Base-by-base conservation (phyloP, 2,888 invertebrate genomes). In the Scaeva pyrastri region DNA sequence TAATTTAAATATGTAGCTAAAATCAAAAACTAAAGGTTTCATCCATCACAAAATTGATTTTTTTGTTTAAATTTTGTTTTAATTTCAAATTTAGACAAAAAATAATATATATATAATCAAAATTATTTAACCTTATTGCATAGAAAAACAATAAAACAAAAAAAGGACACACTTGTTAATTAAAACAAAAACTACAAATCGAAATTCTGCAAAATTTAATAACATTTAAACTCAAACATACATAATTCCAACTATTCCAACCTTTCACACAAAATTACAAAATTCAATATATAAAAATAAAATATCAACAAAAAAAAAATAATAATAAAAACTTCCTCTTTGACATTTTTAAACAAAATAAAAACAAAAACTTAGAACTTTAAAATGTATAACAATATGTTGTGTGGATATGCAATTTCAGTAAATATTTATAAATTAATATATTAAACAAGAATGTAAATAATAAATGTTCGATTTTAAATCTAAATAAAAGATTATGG, bases 211-310 rank as follows among this genome's bases (percentile, higher is more conserved):
- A 41, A 68, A 70, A 48, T 68, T 73, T 66, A 19, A 56, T 74
- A 79, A 68, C 60, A 48, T 55, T 31, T 62, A 79, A 48, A 41
- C 36, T 43, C 60, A 80, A 68, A 72, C 21, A 80, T 72, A 76
- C 21, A 72, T 60, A 21, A 72, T 76, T 80, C 60, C 68, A 72
- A 76, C 72, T 76, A 76, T 64, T 85, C 80, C 80, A 72, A 72
- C 72, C 50, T 58, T 58, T 75, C 62, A 45, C 64, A 14, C 48
- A 11, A 26, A 19, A 43, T 19, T 48, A 48, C 43, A 75, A 66
- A 43, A 64, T 52, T 73, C 52, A 73, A 56, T 50, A n/a, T n/a
- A n/a, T n/a, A n/a, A n/a, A n/a, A n/a, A n/a, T n/a, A n/a, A n/a
- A n/a, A n/a, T n/a, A 39, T 50, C 68, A 50, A 11, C 36, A 66